Base-by-base conservation (phyloP, 2,113 vertebrate genomes). In the Myrmecophaga tridactyla region DNA sequence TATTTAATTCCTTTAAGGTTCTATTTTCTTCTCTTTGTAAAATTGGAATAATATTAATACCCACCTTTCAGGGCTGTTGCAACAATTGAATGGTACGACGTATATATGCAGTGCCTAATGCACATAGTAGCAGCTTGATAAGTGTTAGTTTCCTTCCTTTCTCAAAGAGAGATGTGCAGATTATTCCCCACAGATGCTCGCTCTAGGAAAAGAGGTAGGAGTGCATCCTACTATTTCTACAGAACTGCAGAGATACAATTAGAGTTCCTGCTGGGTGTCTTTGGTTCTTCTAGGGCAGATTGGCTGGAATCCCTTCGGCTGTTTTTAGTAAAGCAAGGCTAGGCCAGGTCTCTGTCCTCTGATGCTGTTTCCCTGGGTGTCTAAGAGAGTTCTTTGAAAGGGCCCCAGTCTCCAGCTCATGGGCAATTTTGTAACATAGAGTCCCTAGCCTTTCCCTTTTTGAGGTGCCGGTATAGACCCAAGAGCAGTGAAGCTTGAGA, bases 371-470 rank as follows among this genome's bases (percentile, higher is more conserved):
- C 21, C 21, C 4, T n/a, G 39, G 17, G n/a, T 29, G 1, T 53
- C 9, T 5, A 1, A 3, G 14, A 31, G 1, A 58, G 27, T 1
- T 9, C 4, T 75, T 18, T 62, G 48, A 25, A 46, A 88, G 80
- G 15, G 8, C 13, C 36, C 31, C n/a, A 29, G 1, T 7, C 29
- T 5, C 20, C 27, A 8, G 0, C 29, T 1, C 34, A 63, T 34
- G 75, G 60, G 23, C 46, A 63, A 29, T 29, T 21, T 27, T 23
- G 6, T 18, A 43, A 4, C 14, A 23, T 6, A 11, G 58, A 34
- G 31, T 20, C 58, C 25, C 31, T n/a, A 20, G 41, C 56, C 36
- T 73, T 43, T 41, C 12, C 46, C 25, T 31, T 43, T 84, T 5
- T 31, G 31, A 29, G 46, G 6, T 72, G 58, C 34, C 34, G 34